These are phyloP conservation scores for Drosophila dunni DNA, from an alignment of 1,140 invertebrate genomes.

Conservation along the genomic window DNA sequence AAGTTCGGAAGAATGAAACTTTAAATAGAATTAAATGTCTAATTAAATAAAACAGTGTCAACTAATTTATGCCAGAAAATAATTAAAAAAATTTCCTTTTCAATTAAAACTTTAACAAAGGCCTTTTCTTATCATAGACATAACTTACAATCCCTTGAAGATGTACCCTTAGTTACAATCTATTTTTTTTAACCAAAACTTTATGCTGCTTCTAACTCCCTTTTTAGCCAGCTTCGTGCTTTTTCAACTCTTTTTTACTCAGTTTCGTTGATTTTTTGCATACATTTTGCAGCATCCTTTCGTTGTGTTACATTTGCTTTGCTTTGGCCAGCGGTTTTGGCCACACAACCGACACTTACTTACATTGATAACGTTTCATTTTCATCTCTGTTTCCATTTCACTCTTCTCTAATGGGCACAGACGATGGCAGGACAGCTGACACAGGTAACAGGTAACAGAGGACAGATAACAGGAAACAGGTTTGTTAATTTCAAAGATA, in stretches of 20 bases:
- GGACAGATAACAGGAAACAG: constrained; percentile 24
- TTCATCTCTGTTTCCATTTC: constrained; percentile 10
- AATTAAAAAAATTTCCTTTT: no score
- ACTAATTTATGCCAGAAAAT: no score
- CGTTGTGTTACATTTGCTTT: constrained; percentile 48
- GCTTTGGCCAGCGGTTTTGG: constrained; percentile 10
- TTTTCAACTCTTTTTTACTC: background rate
- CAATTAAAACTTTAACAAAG: no score
- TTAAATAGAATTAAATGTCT: no score
- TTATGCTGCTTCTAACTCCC: no score
- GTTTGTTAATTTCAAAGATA: constrained; percentile 59
- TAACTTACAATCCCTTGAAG: constrained; percentile 1
- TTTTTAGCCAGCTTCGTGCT: no score
- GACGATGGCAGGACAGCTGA: constrained; percentile 4
- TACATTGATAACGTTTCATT: constrained; percentile 50
- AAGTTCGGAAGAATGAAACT: no score
- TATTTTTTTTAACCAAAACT: no score
- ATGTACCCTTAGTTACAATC: background rate
- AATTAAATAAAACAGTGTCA: no score
- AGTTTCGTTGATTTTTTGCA: constrained; percentile 6
- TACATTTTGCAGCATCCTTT: constrained; percentile 37
- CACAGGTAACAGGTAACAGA: background rate
- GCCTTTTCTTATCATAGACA: no score
- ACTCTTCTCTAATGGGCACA: constrained; percentile 15
- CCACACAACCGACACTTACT: constrained; percentile 29